phyloP scores from a whole-genome alignment of 2,797 vertebrate genomes.

The Poecilia wingei region DNA sequence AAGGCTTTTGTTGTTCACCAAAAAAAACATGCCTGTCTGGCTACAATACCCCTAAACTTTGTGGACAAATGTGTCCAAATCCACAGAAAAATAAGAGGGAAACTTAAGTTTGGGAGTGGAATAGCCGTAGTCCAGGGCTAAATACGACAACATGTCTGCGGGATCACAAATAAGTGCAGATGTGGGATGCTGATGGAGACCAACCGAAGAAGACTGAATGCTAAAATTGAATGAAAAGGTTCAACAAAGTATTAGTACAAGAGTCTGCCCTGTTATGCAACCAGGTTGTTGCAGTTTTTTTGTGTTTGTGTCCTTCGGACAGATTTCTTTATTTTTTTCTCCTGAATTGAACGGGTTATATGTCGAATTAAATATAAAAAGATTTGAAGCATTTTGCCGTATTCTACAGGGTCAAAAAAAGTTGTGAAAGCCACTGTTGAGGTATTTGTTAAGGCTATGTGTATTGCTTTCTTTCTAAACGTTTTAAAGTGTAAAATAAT shows the following conservation, averaged over 20 bases:
- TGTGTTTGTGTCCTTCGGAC: background rate
- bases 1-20: no score
- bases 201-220: no score
- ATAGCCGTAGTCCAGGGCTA: background rate
- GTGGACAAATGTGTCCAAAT: background rate
- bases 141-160: background rate
- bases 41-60: background rate
- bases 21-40: no score
- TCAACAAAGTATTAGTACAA: background rate
- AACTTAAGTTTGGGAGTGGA: conserved; percentile 9
- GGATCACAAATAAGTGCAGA: background rate
- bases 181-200: background rate
- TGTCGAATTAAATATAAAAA: background rate
- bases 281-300: background rate
- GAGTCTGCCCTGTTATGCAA: background rate
- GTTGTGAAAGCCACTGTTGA: background rate
- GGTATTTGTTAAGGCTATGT: background rate
- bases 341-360: background rate
- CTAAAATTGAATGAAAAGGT: no score
- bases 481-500: background rate
- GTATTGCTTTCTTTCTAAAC: background rate
- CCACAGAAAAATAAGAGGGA: background rate
- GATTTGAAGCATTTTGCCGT: background rate
- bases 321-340: background rate
- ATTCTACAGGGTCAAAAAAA: background rate